phyloP scores from a whole-genome alignment of 2,113 vertebrate species.

The Eudorcas thomsonii region DNA sequence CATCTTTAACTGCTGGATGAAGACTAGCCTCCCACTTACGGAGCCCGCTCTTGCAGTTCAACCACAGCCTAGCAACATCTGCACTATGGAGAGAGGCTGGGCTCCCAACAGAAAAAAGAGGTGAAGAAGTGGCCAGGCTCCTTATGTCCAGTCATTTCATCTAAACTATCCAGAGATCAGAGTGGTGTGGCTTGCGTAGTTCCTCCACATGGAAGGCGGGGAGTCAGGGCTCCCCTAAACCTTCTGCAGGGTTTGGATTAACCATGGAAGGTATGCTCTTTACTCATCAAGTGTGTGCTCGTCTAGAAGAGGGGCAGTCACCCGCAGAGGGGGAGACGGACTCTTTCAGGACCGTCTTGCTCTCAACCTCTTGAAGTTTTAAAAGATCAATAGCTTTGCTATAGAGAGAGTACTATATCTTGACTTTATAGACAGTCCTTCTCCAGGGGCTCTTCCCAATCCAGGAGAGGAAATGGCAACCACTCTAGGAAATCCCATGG shows the following conservation, averaged over 20 bases:
- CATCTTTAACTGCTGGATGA: not conserved
- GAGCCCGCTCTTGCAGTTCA: not conserved
- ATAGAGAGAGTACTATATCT: not conserved
- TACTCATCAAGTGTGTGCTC: not conserved
- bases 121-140: not conserved
- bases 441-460: not conserved
- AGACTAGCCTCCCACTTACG: not conserved
- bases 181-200: not conserved
- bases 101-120: not conserved
- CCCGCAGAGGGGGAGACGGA: not conserved
- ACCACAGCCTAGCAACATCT: accelerated
- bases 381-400: not conserved
- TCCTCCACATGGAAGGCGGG: not conserved
- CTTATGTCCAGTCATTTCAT: not conserved
- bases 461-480: not conserved
- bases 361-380: not conserved
- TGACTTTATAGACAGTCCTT: not conserved
- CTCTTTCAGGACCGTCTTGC: not conserved
- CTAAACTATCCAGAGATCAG: not conserved
- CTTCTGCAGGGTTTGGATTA: not conserved
- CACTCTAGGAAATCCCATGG: not conserved
- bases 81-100: not conserved
- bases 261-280: not conserved
- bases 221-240: not conserved
- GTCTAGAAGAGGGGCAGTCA: accelerated